Base-by-base conservation (phyloP, 2,888 invertebrate genomes). In the Clunio marinus region DNA sequence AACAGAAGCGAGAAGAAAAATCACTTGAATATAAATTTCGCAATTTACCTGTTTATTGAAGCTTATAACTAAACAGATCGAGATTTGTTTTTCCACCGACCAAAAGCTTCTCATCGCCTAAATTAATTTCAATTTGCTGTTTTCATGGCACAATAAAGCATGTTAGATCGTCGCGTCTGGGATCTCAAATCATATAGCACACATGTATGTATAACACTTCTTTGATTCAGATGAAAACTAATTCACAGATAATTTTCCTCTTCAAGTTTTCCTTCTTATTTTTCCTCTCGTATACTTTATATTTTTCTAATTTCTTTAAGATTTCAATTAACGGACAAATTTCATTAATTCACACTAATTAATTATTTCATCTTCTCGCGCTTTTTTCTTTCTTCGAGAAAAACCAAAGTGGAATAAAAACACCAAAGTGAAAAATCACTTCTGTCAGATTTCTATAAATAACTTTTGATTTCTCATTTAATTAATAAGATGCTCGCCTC, bases 291-390 rank as follows among this genome's bases (percentile, higher is more conserved):
- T 51, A 51, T 51, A 51, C 17, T 51, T 51, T 51, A 4, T 13
- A 15, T 15, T 51, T 22, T 51, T 20, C 22, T 51, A 32, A 7
- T 32, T 22, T 20, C 17, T 51, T 51, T 51, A 1, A 22, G 5
- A 17, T 51, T 22, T 51, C 4, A n/a, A 41, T 41, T 15, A 20
- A 8, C 22, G 51, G 51, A 51, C 51, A 51, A 17, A 20, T 20
- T 51, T 5, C 22, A 17, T 51, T 51, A 51, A 51, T 51, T 51
- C 22, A 51, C 51, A 51, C 51, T 20, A 51, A 51, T 51, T 51
- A 51, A 51, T 51, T 41, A 41, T 41, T 41, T 41, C 41, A n/a
- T 41, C 10, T 41, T 15, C 10, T 41, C 41, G 15, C n/a, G n/a
- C n/a, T n/a, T n/a, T n/a, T n/a, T n/a, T n/a, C 15, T 41, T 41